Percentiles rank a stretch among this genome's conserved stretches.
Evolutionary conservation across 2,888 invertebrate genomes (phyloP).

Genomic region (Brachyptera putata): DNA sequence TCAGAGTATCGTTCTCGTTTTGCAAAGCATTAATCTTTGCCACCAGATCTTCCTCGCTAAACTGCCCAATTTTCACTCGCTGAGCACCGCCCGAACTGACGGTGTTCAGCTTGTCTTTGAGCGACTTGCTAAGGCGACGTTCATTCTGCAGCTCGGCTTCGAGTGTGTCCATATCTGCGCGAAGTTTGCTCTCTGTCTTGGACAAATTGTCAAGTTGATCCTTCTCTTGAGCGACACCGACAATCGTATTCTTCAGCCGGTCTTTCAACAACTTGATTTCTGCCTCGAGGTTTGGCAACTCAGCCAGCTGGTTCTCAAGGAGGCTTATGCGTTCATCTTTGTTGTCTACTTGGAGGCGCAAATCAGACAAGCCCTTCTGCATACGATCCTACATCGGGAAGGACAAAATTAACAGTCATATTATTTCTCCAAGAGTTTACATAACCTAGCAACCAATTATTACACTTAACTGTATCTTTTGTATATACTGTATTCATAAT

Average conservation of each 20-base stretch:
- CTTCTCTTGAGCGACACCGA: background rate
- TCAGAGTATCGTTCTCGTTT: background rate
- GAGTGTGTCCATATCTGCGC: background rate
- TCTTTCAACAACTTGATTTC: background rate
- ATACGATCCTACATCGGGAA: background rate
- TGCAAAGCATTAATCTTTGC: conserved; percentile 3
- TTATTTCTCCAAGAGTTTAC: conserved; percentile 50
- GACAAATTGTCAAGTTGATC: conserved; percentile 1
- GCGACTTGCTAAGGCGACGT: background rate
- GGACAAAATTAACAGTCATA: conserved; percentile 39
- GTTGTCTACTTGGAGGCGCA: conserved; percentile 4
- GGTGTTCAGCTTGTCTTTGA: background rate
- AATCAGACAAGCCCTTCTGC: background rate
- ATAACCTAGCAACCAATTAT: no score
- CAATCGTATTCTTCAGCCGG: conserved; percentile 8
- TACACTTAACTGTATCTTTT: no score
- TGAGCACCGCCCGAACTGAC: no score
- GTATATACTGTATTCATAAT: no score
- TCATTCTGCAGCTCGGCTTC: background rate
- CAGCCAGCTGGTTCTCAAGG: conserved; percentile 3
- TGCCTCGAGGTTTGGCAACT: background rate
- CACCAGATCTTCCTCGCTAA: no score
- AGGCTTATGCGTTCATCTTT: background rate
- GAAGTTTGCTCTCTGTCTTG: background rate
- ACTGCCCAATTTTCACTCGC: no score